Evolutionary conservation across 1,140 invertebrate species (phyloP).

Genomic region (Scaptomyza pallida): DNA sequence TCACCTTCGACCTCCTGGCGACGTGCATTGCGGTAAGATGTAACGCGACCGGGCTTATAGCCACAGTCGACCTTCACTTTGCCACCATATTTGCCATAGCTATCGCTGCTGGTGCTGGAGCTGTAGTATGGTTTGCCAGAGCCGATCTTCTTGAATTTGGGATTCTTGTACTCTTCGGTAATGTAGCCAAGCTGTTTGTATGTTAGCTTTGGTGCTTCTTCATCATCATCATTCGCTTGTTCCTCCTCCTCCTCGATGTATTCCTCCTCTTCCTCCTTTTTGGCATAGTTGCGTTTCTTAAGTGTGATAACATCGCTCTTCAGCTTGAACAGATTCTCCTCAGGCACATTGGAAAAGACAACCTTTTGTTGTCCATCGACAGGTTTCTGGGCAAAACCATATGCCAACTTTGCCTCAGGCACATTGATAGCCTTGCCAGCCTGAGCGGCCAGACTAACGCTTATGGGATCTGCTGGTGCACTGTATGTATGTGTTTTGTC

Average conservation of each 20-base stretch:
- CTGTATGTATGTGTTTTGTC: conserved; percentile 53
- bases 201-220: conserved; percentile 57
- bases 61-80: conserved; percentile 74
- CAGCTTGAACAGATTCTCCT: conserved; percentile 84
- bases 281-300: conserved; percentile 60
- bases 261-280: conserved; percentile 66
- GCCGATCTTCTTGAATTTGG: conserved; percentile 65
- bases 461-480: conserved; percentile 84
- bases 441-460: conserved; percentile 83
- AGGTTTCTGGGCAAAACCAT: conserved; percentile 82
- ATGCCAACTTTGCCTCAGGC: conserved; percentile 83
- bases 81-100: conserved; percentile 57
- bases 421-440: conserved; percentile 73
- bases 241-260: conserved; percentile 62
- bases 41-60: conserved; percentile 71
- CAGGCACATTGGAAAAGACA: conserved; percentile 74
- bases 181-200: conserved; percentile 77
- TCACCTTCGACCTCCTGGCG: conserved; percentile 53
- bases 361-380: conserved; percentile 68
- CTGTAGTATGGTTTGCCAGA: conserved; percentile 32
- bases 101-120: conserved; percentile 29
- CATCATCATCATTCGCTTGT: conserved; percentile 33
- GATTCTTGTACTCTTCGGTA: conserved; percentile 75
- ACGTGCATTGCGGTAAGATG: conserved; percentile 64
- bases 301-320: conserved; percentile 84